A percentile compares a stretch with the other conserved stretches of the same genome.
phyloP scores from a whole-genome alignment of 1,140 invertebrate species.

The Heliconius himera region DNA sequence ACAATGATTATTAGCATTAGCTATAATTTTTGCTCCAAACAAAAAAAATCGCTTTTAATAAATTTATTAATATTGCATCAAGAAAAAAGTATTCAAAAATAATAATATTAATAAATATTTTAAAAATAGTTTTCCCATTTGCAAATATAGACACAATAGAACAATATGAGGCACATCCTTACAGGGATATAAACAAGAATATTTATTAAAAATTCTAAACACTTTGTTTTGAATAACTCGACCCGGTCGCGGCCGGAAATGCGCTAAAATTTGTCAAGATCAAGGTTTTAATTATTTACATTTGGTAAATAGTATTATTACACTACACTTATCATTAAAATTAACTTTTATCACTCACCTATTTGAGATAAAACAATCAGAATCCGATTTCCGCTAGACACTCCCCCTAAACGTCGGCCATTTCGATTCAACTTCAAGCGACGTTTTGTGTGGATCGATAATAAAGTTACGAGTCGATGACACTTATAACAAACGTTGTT shows the following conservation, averaged over 20 bases:
- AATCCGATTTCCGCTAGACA: constrained; percentile 70
- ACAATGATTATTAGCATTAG: not conserved
- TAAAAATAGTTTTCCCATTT: not conserved
- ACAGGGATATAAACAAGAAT: not conserved
- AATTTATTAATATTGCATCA: not conserved
- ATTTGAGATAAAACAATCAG: constrained; percentile 62
- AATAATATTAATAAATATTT: not conserved
- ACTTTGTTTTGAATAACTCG: constrained; percentile 78
- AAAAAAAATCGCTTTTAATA: not conserved
- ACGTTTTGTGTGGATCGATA: constrained; percentile 75
- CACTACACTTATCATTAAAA: constrained; percentile 26
- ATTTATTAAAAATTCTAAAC: constrained; percentile 49
- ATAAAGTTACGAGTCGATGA: constrained; percentile 54
- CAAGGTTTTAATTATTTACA: constrained; percentile 4
- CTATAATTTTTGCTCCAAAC: not conserved
- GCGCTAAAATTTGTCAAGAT: constrained; percentile 9
- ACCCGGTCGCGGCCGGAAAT: constrained; percentile 70
- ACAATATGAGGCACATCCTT: not conserved
- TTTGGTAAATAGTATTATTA: constrained; percentile 24
- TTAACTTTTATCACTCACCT: constrained; percentile 56
- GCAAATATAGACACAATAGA: not conserved
- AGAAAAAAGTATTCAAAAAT: not conserved
- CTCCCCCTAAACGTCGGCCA: constrained; percentile 80
- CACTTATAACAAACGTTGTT: constrained; percentile 31
- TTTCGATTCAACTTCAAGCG: constrained; percentile 74